A percentile compares a stretch with the other conserved stretches of the same genome.
phyloP scores from a whole-genome alignment of 2,113 vertebrate species.

The Patagioenas fasciata region DNA sequence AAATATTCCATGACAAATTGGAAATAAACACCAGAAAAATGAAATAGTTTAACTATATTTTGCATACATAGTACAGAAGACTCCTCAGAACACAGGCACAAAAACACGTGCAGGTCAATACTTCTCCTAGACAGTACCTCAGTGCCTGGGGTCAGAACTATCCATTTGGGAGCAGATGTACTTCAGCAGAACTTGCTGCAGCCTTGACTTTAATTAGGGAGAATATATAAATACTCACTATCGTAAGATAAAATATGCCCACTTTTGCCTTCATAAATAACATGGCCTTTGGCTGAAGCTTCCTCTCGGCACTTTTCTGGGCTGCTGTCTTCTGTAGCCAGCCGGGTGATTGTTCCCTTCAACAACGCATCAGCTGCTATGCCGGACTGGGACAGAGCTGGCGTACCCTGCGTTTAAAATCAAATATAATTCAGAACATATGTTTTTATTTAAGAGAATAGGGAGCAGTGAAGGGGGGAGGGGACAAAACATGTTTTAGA shows the following conservation, averaged over 20 bases:
- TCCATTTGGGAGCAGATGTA: neutral
- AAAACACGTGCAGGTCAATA: neutral
- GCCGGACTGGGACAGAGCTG: constrained; percentile 87
- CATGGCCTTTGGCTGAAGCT: constrained; percentile 88
- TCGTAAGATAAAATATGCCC: constrained; percentile 96
- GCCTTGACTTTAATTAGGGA: neutral
- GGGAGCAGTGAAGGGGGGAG: neutral
- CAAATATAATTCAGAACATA: neutral
- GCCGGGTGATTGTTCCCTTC: constrained; percentile 89
- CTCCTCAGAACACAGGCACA: neutral
- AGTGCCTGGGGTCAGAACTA: neutral
- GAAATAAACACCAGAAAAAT: neutral
- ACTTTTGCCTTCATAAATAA: constrained; percentile 96
- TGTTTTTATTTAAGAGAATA: accelerated
- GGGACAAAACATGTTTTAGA: neutral
- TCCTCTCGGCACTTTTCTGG: constrained; percentile 90
- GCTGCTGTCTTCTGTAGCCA: constrained; percentile 88
- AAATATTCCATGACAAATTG: neutral
- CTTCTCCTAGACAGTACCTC: neutral
- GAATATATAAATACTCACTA: constrained; percentile 75
- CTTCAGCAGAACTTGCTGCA: neutral
- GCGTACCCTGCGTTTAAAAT: constrained; percentile 84
- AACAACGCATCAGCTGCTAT: constrained; percentile 87
- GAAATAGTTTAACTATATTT: neutral
- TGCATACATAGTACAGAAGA: neutral